phyloP scores from a whole-genome alignment of 1,140 invertebrate genomes.

The Ptiloglossa arizonensis region DNA sequence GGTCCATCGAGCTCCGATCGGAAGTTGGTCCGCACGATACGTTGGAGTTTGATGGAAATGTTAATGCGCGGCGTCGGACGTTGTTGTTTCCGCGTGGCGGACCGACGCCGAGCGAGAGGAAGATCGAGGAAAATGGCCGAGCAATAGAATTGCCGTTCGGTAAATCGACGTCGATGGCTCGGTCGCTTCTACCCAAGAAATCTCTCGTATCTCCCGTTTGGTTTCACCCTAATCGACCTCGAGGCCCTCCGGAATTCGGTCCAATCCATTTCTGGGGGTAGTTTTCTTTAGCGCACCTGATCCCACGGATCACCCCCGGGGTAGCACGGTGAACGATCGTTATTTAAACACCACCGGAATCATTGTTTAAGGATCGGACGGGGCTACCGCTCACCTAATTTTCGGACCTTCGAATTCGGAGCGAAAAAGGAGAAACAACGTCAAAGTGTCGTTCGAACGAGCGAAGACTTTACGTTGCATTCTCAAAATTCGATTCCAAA shows the following conservation, averaged over 20 bases:
- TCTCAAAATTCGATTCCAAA: no score
- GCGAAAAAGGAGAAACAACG: no score
- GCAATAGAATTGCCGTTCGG: conserved; percentile 41
- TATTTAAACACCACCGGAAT: conserved; percentile 59
- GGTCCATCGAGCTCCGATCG: neutral
- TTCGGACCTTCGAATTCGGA: no score
- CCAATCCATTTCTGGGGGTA: conserved; percentile 66
- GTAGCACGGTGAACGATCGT: conserved; percentile 49
- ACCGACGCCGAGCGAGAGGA: conserved; percentile 15
- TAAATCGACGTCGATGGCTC: conserved; percentile 61
- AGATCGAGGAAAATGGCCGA: conserved; percentile 53
- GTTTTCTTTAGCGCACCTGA: conserved; percentile 66
- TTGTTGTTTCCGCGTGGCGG: conserved; percentile 36
- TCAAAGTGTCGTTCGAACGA: no score
- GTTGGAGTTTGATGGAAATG: conserved; percentile 75
- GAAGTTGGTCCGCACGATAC: conserved; percentile 58
- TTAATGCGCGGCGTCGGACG: conserved; percentile 59
- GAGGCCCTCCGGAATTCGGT: conserved; percentile 61
- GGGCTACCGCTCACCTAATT: neutral
- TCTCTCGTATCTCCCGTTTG: conserved; percentile 65
- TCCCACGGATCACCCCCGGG: conserved; percentile 50
- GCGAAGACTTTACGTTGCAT: no score
- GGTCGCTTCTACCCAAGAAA: conserved; percentile 54
- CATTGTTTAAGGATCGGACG: conserved; percentile 57
- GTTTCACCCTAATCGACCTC: conserved; percentile 67